phyloP scores from a whole-genome alignment of 2,888 invertebrate species.

The Congeria kusceri region DNA sequence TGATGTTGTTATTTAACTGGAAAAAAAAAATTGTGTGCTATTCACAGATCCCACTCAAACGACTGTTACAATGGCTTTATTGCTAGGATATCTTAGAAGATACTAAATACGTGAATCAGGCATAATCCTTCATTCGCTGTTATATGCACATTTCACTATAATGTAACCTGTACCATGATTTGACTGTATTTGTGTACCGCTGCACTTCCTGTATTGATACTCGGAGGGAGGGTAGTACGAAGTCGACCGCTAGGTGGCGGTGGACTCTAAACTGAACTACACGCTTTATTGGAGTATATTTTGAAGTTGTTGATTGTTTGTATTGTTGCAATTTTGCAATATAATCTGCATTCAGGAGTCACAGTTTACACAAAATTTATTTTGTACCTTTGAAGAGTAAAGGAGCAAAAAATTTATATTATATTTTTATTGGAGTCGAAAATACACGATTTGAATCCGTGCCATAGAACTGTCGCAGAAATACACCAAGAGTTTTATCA shows the following conservation, averaged over 20 bases:
- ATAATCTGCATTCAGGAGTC: background rate
- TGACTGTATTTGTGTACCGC: conserved; percentile 53
- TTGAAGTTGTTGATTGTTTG: conserved; percentile 7
- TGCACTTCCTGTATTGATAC: conserved; percentile 13
- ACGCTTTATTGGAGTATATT: conserved; percentile 23
- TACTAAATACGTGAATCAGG: conserved; percentile 44
- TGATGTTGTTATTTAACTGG: no score
- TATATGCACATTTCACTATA: no score
- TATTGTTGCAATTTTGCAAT: conserved; percentile 2
- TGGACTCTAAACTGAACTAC: conserved; percentile 59
- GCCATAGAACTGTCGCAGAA: conserved; percentile 41
- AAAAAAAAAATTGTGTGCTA: no score
- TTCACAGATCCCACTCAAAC: background rate
- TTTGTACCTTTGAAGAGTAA: conserved; percentile 25
- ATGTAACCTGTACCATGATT: background rate
- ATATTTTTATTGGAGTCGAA: conserved; percentile 2
- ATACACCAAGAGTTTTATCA: conserved; percentile 38
- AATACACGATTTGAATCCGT: conserved; percentile 39
- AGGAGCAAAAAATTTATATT: conserved; percentile 10
- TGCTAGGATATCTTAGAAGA: conserved; percentile 4
- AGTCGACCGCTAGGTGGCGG: conserved; percentile 48
- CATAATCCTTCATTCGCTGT: conserved; percentile 34
- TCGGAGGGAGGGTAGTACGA: conserved; percentile 14
- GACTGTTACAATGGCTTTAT: conserved; percentile 45
- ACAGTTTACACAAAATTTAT: background rate